Evolutionary conservation across 2,888 invertebrate genomes (phyloP), one percentile per base, ranked within the genome.

Genomic region (Tenthredo mesomela): DNA sequence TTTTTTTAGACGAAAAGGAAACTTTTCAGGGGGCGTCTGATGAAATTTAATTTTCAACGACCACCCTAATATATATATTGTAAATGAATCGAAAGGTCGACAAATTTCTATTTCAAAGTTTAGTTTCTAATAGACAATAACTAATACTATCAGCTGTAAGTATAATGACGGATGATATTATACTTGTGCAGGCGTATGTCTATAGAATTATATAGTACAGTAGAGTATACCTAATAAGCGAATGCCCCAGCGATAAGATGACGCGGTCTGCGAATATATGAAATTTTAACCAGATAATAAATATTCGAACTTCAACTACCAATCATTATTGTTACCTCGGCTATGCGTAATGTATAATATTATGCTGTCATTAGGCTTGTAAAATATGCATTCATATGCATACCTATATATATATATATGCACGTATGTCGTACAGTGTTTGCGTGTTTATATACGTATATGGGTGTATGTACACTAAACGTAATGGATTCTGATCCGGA

Each of bases 271-370:
- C 33, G 33, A 67, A 67, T 67, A 33, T 33, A 67, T 67, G 67
- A 33, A 67, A 67, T 67, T 67, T 67, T 18, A 18, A 67, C 33
- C 15, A 67, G 67, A 67, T 67, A 67, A 67, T 67, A 33, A 67
- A 12, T 61, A 29, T 33, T 67, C 5, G 33, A 67, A 67, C 67
- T 67, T 33, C 15, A 18, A 18, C 15, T 67, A 33, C 18, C 33
- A 67, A 25, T 67, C 18, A 33, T 29, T 65, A 65, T 29, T 3
- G 65, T 65, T 29, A 15, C 10, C 4, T 10, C 29, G 33, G 29
- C 29, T 29, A 29, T 29, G 65, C 12, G 65, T 65, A 2, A 15
- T 25, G 29, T 12, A 10, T 4, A 10, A 9, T 33, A 67, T 33
- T 6, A 33, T 67, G 29, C 61, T 5, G 25, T 61, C 21, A 61